Evolutionary conservation across 1,140 invertebrate genomes (phyloP).

Genomic region (Helicoverpa zea): DNA sequence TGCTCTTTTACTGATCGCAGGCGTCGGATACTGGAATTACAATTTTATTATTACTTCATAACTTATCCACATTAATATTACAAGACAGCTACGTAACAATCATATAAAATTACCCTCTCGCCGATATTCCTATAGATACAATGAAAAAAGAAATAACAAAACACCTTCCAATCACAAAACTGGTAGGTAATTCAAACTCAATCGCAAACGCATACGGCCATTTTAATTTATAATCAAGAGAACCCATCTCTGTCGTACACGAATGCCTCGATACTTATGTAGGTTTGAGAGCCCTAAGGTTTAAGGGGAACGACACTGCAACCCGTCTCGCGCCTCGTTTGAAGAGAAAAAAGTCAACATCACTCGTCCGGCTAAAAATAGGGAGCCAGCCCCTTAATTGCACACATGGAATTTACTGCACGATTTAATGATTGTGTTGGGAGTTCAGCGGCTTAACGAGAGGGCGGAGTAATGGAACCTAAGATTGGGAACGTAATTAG

Average conservation of each 20-base stretch:
- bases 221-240: constrained; percentile 54
- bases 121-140: constrained; percentile 6
- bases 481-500: constrained; percentile 70
- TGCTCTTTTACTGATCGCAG: constrained; percentile 60
- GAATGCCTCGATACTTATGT: constrained; percentile 43
- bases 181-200: constrained; percentile 51
- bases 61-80: background rate
- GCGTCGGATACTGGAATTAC: constrained; percentile 72
- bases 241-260: constrained; percentile 39
- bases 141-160: constrained; percentile 17
- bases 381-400: constrained; percentile 77
- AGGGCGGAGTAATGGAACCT: constrained; percentile 64
- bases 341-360: constrained; percentile 68
- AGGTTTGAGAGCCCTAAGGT: constrained; percentile 53
- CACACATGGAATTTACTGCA: constrained; percentile 80
- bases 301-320: constrained; percentile 60
- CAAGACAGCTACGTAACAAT: background rate
- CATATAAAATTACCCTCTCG: background rate
- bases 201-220: constrained; percentile 45
- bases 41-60: constrained; percentile 4
- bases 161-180: constrained; percentile 37
- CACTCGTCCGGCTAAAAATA: constrained; percentile 78
- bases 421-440: constrained; percentile 76
- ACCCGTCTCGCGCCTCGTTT: constrained; percentile 67
- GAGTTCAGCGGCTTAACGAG: constrained; percentile 66